phyloP scores from a whole-genome alignment of 2,113 vertebrate species.

The Gymnogyps californianus region DNA sequence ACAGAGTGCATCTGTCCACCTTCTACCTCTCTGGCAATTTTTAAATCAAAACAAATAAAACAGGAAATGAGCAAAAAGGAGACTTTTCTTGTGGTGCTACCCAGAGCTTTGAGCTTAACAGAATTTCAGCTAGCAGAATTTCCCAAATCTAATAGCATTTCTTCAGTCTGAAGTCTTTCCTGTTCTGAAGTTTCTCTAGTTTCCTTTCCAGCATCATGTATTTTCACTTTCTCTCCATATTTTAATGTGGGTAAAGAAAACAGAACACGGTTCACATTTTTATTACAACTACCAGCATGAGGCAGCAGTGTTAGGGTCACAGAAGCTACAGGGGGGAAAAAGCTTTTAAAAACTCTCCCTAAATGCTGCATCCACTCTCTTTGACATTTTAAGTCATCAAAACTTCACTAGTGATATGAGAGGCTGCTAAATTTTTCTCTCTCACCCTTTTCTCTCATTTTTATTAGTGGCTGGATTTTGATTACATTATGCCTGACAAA shows the following conservation, averaged over 20 bases:
- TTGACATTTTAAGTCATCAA: neutral
- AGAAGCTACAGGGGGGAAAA: neutral
- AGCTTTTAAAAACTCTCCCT: neutral
- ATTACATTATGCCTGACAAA: neutral
- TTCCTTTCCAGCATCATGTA: neutral
- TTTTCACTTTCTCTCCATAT: neutral
- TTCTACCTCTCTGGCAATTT: neutral
- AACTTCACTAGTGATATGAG: neutral
- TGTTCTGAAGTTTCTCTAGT: neutral
- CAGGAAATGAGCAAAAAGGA: neutral
- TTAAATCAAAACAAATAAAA: conserved; percentile 38
- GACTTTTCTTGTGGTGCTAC: neutral
- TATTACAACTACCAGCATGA: neutral
- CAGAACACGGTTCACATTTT: neutral
- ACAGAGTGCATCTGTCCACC: conserved; percentile 16
- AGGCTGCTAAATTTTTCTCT: neutral
- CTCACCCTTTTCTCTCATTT: neutral
- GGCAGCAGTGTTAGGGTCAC: neutral
- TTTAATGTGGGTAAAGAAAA: neutral
- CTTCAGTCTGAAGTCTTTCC: neutral
- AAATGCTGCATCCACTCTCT: neutral
- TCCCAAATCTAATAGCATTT: neutral
- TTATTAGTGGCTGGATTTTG: neutral
- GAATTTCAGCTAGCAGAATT: neutral
- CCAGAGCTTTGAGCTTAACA: neutral